Conservation (phyloP, 1,140 invertebrate species). For the Pararge aegeria region DNA sequence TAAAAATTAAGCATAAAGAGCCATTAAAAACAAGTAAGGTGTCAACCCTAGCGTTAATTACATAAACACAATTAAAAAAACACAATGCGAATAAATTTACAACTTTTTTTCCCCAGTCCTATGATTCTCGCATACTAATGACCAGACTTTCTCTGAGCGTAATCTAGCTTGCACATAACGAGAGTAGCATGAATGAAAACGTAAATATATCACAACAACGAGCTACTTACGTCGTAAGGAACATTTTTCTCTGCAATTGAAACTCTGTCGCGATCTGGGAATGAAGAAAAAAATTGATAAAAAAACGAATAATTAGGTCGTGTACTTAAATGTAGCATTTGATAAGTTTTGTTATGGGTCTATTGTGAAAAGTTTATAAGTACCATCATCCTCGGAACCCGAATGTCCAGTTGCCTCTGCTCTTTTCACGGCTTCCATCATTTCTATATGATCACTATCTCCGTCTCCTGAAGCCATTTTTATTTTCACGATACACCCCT, state of each 20-base stretch:
- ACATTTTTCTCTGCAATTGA: conserved; percentile 73
- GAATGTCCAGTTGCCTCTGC: conserved; percentile 54
- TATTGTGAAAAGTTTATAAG: conserved; percentile 10
- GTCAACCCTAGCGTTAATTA: not conserved
- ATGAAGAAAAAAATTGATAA: conserved; percentile 47
- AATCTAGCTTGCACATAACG: not conserved
- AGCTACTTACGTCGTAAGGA: conserved; percentile 70
- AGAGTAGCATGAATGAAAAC: conserved; percentile 46
- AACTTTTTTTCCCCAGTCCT: not conserved
- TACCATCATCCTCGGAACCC: conserved; percentile 70
- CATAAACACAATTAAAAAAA: conserved; percentile 1
- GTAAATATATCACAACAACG: conserved; percentile 27
- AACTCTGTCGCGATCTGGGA: conserved; percentile 68
- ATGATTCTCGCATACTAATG: conserved; percentile 6
- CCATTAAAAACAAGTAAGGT: not conserved
- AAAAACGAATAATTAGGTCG: conserved; percentile 46
- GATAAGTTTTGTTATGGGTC: not conserved
- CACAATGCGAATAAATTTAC: conserved; percentile 7
- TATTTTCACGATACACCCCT: conserved; percentile 72
- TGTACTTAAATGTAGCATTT: conserved; percentile 3
- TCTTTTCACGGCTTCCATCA: conserved; percentile 69
- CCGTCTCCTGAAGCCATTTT: conserved; percentile 85
- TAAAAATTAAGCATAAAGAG: not conserved
- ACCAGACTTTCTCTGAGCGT: conserved; percentile 42
- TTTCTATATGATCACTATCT: conserved; percentile 79